phyloP scores from a whole-genome alignment of 2,888 invertebrate genomes.

The Drosophila austrosaltans region DNA sequence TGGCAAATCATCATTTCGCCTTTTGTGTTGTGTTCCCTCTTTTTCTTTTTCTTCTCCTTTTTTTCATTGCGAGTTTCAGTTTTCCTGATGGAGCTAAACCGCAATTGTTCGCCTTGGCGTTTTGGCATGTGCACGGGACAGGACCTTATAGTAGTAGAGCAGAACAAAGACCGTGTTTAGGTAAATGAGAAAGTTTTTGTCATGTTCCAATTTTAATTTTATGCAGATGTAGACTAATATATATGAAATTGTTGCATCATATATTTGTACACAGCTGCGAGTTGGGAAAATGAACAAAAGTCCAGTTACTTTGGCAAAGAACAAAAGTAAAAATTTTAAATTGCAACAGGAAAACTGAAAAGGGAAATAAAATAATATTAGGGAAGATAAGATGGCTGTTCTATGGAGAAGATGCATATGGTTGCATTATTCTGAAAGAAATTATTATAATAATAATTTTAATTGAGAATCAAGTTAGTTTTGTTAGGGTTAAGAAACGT shows the following conservation, averaged over 20 bases:
- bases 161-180: neutral
- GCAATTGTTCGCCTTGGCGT: slow-evolving; percentile 72
- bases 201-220: neutral
- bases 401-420: no score
- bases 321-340: neutral
- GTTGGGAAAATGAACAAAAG: neutral
- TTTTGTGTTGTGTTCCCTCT: slow-evolving; percentile 17
- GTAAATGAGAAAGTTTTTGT: neutral
- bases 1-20: slow-evolving; percentile 7
- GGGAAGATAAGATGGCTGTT: neutral
- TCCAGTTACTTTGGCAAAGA: neutral
- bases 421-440: no score
- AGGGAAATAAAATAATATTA: neutral
- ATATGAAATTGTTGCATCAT: neutral
- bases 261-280: neutral
- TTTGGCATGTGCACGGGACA: slow-evolving; percentile 73
- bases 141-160: no score
- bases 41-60: slow-evolving; percentile 3
- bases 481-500: no score
- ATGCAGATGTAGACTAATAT: neutral
- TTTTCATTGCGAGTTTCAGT: slow-evolving; percentile 20
- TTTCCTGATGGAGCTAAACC: slow-evolving; percentile 52
- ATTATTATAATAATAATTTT: no score
- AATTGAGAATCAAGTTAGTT: no score
- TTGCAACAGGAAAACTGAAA: neutral